Evolutionary conservation across 1,140 invertebrate species (phyloP), one percentile per base, ranked within the genome.

Genomic region (Bemisia tabaci): DNA sequence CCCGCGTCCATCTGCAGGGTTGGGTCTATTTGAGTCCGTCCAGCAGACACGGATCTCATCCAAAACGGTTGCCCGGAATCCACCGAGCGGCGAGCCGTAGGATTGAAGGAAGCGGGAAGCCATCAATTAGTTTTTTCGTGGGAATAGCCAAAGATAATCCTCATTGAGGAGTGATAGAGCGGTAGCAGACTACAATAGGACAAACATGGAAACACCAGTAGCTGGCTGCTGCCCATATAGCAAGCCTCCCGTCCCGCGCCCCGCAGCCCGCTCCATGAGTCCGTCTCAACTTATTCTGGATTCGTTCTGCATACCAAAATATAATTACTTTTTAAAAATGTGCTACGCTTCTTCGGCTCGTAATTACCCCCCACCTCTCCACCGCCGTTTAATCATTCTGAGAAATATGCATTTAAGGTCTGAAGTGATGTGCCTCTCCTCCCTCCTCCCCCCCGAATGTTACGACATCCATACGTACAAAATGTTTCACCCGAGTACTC

Each of bases 321-420:
- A 48, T 48, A 48, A 48, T 48, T 48, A 48, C 33, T 48, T 48
- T 48, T 48, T 48, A 48, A 48, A 48, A 48, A 48, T 48, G 33
- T 17, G 33, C 33, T 48, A 48, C 33, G 33, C 33, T 48, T 48
- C 33, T 17, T 48, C 33, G 17, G 5, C 33, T 48, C 33, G 33
- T 48, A 48, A 48, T 48, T 48, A 48, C 33, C 33, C 33, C 17
- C 33, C 33, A 5, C 17, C 33, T 17, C 33, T 48, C 33, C 5
- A 5, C 17, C 33, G 33, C 33, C 17, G 17, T 48, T 48, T 48
- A 48, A 48, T 48, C 33, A 48, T 48, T 48, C 33, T 48, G 17
- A 48, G 33, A 48, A 48, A 48, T 48, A 48, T 48, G 33, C 33
- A 48, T 48, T 48, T 48, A 48, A 48, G 33, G 5, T 48, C 17